Evolutionary conservation across 1,140 invertebrate species (phyloP), one percentile per base, ranked within the genome.

Genomic region (Pseudomyrmex cubaensis): DNA sequence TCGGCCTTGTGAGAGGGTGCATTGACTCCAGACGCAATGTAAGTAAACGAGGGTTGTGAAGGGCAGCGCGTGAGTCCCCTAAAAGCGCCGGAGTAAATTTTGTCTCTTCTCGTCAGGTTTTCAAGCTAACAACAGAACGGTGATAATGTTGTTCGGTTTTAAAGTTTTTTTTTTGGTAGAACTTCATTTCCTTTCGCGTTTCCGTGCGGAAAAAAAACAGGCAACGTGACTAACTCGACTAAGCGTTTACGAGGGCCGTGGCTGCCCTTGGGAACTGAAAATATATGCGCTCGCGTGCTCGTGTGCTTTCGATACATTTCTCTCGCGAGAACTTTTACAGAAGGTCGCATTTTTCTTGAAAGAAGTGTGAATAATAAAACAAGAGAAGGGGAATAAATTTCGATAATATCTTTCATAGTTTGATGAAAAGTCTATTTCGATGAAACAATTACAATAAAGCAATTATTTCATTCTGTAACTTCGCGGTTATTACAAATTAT

Each of bases 1-100:
- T 15, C 63, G 25, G 8, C 7, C 46, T 22, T 15, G 20, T 22
- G 66, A 35, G 66, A 61, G 22, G 22, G 76, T 80, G 76, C 76
- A 80, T 72, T 80, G 76, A 80, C 56, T 72, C 66, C 66, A 44
- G 66, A 72, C 54, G 66, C 56, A 72, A 80, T 72, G 76, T 80
- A 80, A 80, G 76, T 80, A 80, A 70, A 50, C 66, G 54, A 20
- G 22, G 46, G 15, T 57, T 35, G 75, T 46, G 64, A 13, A 35
- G 35, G 13, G 10, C 35, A 20, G 63, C 50, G 63, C 63, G 73
- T 17, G 12, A 57, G 10, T 20, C 13, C 9, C 22, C 56, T 35
- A 35, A 54, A 66, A 54, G 46, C 59, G 59, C 5, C 8, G 44
- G 15, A 50, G 13, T 13, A 20, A 48, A 48, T 48, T 13, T 12